These are phyloP conservation scores for Zaprionus africanus DNA, from an alignment of 1,140 invertebrate genomes.

Conservation along the genomic window DNA sequence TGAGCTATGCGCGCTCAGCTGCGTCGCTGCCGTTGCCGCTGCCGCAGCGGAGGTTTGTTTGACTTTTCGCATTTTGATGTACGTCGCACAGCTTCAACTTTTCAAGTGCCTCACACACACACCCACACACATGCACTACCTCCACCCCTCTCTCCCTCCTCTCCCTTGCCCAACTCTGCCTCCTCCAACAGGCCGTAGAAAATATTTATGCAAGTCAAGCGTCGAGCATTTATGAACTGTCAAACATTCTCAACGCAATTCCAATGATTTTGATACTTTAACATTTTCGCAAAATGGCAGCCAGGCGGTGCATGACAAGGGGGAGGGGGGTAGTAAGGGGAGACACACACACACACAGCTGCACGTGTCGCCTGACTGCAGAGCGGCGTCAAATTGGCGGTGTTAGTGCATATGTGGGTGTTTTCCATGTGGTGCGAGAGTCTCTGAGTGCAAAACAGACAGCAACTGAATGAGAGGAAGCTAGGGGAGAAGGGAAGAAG, in stretches of 20 bases:
- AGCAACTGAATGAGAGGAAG: not conserved
- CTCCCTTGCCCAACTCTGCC: not conserved
- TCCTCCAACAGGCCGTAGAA: constrained; percentile 54
- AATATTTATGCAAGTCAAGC: constrained; percentile 84
- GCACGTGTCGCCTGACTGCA: constrained; percentile 28
- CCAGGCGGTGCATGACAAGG: constrained; percentile 37
- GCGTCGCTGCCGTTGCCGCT: constrained; percentile 10
- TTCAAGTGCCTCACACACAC: constrained; percentile 57
- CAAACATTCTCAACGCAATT: constrained; percentile 84
- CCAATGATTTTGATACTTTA: constrained; percentile 84
- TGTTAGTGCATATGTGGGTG: constrained; percentile 80
- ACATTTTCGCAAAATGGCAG: constrained; percentile 82
- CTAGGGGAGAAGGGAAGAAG: not conserved
- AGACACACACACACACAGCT: constrained; percentile 30
- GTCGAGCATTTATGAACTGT: constrained; percentile 83
- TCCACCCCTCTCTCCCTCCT: not conserved
- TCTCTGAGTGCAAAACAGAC: constrained; percentile 30
- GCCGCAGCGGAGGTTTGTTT: constrained; percentile 69
- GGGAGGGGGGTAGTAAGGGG: constrained; percentile 1
- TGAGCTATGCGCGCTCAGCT: constrained; percentile 55
- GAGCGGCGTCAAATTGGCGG: constrained; percentile 79
- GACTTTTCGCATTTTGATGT: constrained; percentile 76
- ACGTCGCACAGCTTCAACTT: constrained; percentile 61
- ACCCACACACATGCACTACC: constrained; percentile 41
- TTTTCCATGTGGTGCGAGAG: constrained; percentile 54